Evolutionary conservation across 2,113 vertebrate genomes (phyloP), one percentile per base, ranked within the genome.

Genomic region (Isichthys henryi): DNA sequence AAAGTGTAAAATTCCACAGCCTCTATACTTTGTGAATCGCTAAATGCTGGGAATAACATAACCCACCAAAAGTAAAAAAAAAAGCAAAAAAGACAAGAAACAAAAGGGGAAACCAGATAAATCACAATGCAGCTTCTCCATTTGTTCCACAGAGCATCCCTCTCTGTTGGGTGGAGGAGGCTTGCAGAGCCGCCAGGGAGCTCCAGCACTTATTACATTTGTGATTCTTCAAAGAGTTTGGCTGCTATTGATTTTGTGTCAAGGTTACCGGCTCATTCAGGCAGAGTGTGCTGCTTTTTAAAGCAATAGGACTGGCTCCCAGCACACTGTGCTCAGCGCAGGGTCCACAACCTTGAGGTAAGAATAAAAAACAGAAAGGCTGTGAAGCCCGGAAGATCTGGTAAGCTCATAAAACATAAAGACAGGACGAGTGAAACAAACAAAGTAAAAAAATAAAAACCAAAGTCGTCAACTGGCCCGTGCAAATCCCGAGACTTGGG

Each of bases 191-290:
- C 70, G 91, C 88, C 90, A 86, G 91, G 91, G 94, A 95, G 94
- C 94, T 94, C 93, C 94, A 92, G 94, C 94, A 94, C 95, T 94
- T 95, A 95, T 96, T 96, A 95, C 95, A 95, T 96, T 95, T 96
- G 95, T 95, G 95, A 95, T 96, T 96, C 95, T 96, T 96, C 95
- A 96, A 96, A 96, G 95, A 96, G 94, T 96, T 96, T 95, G 95
- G 95, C 95, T 96, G 93, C 93, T 96, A 96, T 96, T 96, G 96
- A 96, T 96, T 96, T 95, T 95, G 94, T 96, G 96, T 96, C 96
- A 96, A 96, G 96, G 96, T 95, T 95, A 94, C 94, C 94, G 93
- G 94, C 95, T 95, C 94, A 95, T 95, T 96, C 95, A 95, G 94
- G 94, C 94, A 94, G 95, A 95, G 95, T 95, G 94, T 93, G 94